Evolutionary conservation across 53 echinoderm and acorn worm genomes (phyloP), one percentile per base, ranked within the genome.

Genomic region (Holothuria scabra): DNA sequence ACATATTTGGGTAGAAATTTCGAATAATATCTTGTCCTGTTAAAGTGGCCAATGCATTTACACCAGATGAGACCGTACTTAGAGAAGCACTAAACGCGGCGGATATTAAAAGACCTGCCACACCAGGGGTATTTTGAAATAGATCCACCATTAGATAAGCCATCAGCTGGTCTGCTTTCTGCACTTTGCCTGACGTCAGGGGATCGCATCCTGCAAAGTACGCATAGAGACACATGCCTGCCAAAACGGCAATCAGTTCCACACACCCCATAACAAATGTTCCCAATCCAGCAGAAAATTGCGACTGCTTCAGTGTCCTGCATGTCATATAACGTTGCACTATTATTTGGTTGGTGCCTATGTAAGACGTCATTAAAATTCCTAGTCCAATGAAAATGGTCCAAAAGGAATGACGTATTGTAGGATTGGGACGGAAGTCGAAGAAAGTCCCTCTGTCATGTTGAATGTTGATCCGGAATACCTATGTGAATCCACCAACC

Each of bases 181-280:
- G 3, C 4, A 67, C 28, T 24, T 67, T 28, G 4, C 67, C 67
- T 18, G 28, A 18, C 19, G 18, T 67, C 5, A 67, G 18, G n/a
- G 67, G 67, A 9, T 67, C 67, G 67, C 67, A 67, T 5, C 67
- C 67, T 24, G 67, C 67, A 28, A 28, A 67, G 32, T 67, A 67
- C 28, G 67, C 67, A 67, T 67, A 67, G 23, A 67, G 19, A 30
- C 67, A 67, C 67, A 67, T 67, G 23, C 67, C 67, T 19, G 67
- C 2, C 18, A 67, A 67, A 28, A 67, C 67, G 18, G 67, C 67
- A 19, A 67, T 30, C 28, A 24, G 18, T 28, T 67, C 67, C 2
- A 67, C 67, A 67, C 5, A 6, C 19, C 26, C 25, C 28, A 67
- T 67, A 4, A 10, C 19, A 3, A 31, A 4, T 19, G 67, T 67